Conservation (phyloP, 2,113 vertebrate species). For the Sclerurus mexicanus region DNA sequence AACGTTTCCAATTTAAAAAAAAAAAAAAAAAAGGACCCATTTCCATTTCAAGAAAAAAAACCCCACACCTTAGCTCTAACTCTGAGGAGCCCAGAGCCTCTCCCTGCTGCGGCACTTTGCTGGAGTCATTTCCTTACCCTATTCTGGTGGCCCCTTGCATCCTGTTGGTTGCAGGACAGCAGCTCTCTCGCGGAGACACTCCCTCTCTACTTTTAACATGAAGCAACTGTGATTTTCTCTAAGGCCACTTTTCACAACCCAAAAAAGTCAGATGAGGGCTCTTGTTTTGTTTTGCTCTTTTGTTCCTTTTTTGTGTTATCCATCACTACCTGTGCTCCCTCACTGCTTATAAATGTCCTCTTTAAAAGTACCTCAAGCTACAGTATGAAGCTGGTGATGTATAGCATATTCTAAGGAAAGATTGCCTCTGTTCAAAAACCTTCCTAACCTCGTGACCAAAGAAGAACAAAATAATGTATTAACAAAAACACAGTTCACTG, state of each 20-base stretch:
- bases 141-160: neutral
- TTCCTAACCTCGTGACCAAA: conserved; percentile 71
- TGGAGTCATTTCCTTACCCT: neutral
- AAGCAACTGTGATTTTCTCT: neutral
- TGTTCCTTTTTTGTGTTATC: neutral
- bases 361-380: neutral
- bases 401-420: conserved; percentile 53
- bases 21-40: neutral
- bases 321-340: neutral
- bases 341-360: neutral
- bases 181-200: neutral
- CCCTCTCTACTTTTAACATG: neutral
- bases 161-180: neutral
- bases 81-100: rapidly evolving
- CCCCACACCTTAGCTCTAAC: neutral
- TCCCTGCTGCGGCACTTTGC: neutral
- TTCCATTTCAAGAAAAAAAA: neutral
- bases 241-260: neutral
- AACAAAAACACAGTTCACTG: conserved; percentile 78
- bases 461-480: conserved; percentile 76
- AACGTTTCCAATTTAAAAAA: neutral
- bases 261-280: neutral
- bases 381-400: conserved; percentile 15
- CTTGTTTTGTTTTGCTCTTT: neutral
- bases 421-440: conserved; percentile 60